Conservation (phyloP, 2,113 vertebrate genomes). For the Xiphophorus maculatus region DNA sequence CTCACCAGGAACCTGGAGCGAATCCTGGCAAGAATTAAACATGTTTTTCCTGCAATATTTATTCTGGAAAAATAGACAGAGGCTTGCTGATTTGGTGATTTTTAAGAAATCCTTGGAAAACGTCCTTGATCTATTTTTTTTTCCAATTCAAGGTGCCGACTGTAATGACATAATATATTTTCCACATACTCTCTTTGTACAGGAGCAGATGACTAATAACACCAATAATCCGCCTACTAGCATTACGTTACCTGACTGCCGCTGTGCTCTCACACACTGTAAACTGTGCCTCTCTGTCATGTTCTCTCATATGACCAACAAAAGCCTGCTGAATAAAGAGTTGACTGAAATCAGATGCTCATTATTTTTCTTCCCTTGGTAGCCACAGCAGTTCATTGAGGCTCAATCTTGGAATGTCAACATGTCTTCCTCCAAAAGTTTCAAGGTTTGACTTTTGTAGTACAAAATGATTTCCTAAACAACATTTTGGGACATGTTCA, state of each 20-base stretch:
- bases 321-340: not conserved
- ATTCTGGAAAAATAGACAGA: constrained; percentile 68
- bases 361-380: not conserved
- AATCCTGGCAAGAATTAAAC: constrained; percentile 80
- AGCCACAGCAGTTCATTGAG: not conserved
- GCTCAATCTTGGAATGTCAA: not conserved
- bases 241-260: constrained; percentile 28
- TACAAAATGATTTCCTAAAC: not conserved
- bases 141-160: constrained; percentile 31
- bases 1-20: constrained; percentile 76
- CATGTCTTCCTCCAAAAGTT: not conserved
- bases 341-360: not conserved
- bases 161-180: constrained; percentile 41
- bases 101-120: constrained; percentile 19
- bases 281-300: constrained; percentile 12
- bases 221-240: constrained; percentile 52
- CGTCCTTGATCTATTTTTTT: constrained; percentile 17
- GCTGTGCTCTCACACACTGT: constrained; percentile 12
- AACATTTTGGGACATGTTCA: not conserved
- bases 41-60: constrained; percentile 79
- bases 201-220: constrained; percentile 56
- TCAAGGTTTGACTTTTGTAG: not conserved
- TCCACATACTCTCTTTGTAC: constrained; percentile 28
- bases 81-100: constrained; percentile 39
- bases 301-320: constrained; percentile 10